A percentile compares a stretch with the other conserved stretches of the same genome.
Evolutionary conservation across 2,113 vertebrate species (phyloP).

Genomic region (Carassius auratus): DNA sequence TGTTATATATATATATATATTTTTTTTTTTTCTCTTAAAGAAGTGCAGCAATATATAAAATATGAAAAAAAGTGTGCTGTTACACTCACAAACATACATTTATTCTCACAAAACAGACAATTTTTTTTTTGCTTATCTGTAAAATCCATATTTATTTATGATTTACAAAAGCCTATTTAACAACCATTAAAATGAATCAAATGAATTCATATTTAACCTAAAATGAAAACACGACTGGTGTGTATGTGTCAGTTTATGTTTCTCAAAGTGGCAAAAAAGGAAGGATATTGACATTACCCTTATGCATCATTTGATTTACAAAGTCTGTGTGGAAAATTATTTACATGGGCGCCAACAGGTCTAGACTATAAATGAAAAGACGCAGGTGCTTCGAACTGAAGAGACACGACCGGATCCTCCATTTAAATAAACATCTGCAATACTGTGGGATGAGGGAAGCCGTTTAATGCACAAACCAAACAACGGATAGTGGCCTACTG

Average conservation of each 20-base stretch:
- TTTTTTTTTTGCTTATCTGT: conserved; percentile 62
- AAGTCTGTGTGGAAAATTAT: conserved; percentile 60
- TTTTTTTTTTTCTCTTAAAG: neutral
- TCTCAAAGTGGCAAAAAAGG: conserved; percentile 53
- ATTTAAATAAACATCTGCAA: conserved; percentile 48
- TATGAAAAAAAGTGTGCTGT: no score
- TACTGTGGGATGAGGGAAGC: conserved; percentile 42
- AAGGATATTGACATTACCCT: conserved; percentile 51
- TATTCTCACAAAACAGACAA: neutral
- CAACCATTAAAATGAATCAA: conserved; percentile 75
- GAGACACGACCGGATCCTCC: conserved; percentile 33
- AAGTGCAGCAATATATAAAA: neutral
- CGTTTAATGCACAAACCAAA: conserved; percentile 43
- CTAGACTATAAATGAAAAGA: conserved; percentile 53
- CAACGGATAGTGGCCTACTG: conserved; percentile 40
- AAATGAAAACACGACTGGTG: conserved; percentile 58
- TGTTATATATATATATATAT: no score
- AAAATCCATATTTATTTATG: conserved; percentile 83
- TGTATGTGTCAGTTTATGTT: conserved; percentile 59
- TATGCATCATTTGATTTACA: conserved; percentile 54
- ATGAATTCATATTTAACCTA: conserved; percentile 72
- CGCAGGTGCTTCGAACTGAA: conserved; percentile 29
- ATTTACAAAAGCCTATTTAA: conserved; percentile 83
- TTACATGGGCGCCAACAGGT: conserved; percentile 69
- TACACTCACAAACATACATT: no score